Conservation (phyloP, 2,888 invertebrate genomes). For the Tupiocoris notatus region DNA sequence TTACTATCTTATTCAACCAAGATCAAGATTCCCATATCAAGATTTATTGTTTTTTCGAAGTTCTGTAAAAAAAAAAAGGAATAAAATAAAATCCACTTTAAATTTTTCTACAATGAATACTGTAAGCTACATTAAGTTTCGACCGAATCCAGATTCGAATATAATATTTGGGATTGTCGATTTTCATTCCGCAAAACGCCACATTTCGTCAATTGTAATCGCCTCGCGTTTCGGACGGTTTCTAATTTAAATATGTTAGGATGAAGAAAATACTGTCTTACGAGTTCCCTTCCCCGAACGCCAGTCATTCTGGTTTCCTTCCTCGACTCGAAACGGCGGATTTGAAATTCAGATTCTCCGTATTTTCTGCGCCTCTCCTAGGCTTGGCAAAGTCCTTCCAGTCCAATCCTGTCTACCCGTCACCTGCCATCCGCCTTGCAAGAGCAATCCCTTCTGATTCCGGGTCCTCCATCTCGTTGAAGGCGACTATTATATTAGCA, state of each 20-base stretch:
- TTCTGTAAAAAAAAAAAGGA: too few relatives aligned
- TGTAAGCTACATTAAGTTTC: too few relatives aligned
- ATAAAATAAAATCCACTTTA: too few relatives aligned
- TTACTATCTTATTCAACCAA: too few relatives aligned
- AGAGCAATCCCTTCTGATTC: not conserved
- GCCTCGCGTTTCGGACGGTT: not conserved
- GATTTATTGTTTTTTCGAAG: too few relatives aligned
- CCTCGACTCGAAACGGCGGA: not conserved
- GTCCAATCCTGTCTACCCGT: not conserved
- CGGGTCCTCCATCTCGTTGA: not conserved
- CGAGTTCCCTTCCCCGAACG: not conserved
- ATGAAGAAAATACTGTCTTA: not conserved
- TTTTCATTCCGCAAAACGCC: too few relatives aligned
- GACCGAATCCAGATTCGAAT: too few relatives aligned
- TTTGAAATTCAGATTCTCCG: slow-evolving; percentile 17
- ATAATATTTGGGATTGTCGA: too few relatives aligned
- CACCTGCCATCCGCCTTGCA: not conserved
- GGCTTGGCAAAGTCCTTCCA: not conserved
- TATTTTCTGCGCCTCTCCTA: not conserved
- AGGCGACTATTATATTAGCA: slow-evolving; percentile 17
- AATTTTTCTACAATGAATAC: too few relatives aligned
- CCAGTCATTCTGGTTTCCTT: not conserved
- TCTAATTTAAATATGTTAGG: not conserved
- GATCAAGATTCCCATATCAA: too few relatives aligned
- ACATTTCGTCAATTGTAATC: too few relatives aligned